phyloP scores from a whole-genome alignment of 2,113 vertebrate genomes.

The Clarias batrachus region DNA sequence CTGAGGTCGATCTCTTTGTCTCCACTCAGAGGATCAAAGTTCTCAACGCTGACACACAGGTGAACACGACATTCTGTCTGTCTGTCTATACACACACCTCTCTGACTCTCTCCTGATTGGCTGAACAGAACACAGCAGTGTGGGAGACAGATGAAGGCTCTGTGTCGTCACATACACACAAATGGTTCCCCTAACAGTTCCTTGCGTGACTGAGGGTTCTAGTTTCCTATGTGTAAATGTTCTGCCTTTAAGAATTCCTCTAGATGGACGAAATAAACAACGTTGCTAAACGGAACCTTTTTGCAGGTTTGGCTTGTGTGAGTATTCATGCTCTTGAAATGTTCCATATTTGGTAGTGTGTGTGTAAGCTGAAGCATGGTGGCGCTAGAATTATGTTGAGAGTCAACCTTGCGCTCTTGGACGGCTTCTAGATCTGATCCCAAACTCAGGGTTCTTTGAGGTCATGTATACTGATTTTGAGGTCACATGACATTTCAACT shows the following conservation, averaged over 20 bases:
- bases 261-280: background rate
- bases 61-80: conserved; percentile 55
- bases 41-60: conserved; percentile 95
- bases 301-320: background rate
- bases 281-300: background rate
- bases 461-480: background rate
- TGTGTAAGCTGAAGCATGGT: background rate
- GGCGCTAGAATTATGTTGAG: background rate
- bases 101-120: background rate
- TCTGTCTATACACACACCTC: background rate
- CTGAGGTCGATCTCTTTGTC: conserved; percentile 96
- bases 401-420: background rate
- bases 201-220: background rate
- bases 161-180: background rate
- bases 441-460: background rate
- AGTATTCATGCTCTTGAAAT: background rate
- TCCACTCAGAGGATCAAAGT: conserved; percentile 98
- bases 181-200: background rate
- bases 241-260: background rate
- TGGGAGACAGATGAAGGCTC: background rate
- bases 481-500: background rate
- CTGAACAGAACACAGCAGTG: background rate
- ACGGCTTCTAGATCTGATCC: background rate
- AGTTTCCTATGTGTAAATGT: background rate
- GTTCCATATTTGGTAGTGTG: background rate